Conservation (phyloP, 2,888 invertebrate genomes). For the Ophonus ardosiacus region DNA sequence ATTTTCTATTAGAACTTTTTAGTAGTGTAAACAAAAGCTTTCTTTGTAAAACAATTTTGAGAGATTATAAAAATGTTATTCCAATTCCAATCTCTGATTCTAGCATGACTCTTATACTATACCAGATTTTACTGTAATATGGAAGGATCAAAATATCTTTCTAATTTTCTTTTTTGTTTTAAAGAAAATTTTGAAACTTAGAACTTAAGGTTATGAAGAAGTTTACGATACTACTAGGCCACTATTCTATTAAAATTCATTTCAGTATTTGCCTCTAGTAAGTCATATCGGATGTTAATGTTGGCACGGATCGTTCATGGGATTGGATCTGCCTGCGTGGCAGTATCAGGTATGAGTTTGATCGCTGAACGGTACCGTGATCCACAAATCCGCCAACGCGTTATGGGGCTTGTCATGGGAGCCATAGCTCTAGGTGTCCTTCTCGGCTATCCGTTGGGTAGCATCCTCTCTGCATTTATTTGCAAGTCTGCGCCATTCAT, state of each 20-base stretch:
- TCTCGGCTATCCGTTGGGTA: constrained; percentile 89
- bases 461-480: constrained; percentile 85
- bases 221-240: no score
- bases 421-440: constrained; percentile 89
- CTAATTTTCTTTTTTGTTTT: no score
- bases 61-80: no score
- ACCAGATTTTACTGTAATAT: no score
- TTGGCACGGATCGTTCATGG: constrained; percentile 88
- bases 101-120: no score
- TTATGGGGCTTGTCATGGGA: constrained; percentile 90
- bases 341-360: constrained; percentile 89
- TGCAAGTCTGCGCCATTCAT: constrained; percentile 88
- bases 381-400: constrained; percentile 78
- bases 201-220: no score
- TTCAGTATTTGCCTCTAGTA: constrained; percentile 87
- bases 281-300: constrained; percentile 83
- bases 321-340: constrained; percentile 87
- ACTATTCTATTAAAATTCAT: background rate
- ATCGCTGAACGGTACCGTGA: constrained; percentile 81
- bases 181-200: no score
- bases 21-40: no score
- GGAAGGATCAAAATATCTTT: no score
- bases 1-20: no score
- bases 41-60: no score
- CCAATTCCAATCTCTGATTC: no score